Percentiles rank a stretch among this genome's conserved stretches.
phyloP scores from a whole-genome alignment of 37 sponge, comb jelly and placozoan genomes.

The Aplysina aerophoba region DNA sequence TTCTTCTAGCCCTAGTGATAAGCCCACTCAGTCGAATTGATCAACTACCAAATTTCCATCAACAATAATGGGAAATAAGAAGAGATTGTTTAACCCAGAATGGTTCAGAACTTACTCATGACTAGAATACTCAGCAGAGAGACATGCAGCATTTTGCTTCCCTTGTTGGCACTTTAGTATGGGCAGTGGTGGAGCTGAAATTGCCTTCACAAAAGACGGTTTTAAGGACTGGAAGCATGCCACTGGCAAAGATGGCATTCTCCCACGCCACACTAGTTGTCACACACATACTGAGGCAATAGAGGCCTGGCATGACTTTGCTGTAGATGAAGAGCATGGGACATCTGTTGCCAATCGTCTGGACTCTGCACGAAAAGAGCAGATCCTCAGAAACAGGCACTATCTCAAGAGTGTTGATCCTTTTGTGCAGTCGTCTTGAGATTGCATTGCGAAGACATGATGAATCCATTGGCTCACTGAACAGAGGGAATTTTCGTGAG shows the following conservation, averaged over 20 bases:
- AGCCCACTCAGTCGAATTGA: not conserved
- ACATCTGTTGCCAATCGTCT: constrained; percentile 49
- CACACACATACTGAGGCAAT: constrained; percentile 32
- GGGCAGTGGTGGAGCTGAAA: constrained; percentile 32
- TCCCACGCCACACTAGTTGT: constrained; percentile 30
- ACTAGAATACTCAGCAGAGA: constrained; percentile 49
- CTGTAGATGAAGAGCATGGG: constrained; percentile 13
- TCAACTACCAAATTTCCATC: constrained; percentile 29
- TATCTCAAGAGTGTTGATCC: constrained; percentile 65
- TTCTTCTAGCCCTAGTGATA: not conserved
- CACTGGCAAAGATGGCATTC: constrained; percentile 36
- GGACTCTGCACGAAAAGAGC: constrained; percentile 41
- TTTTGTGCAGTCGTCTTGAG: constrained; percentile 69
- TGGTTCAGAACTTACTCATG: constrained; percentile 41
- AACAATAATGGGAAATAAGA: constrained; percentile 15
- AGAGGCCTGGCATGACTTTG: constrained; percentile 13
- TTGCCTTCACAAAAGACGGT: constrained; percentile 25
- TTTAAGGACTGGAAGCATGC: constrained; percentile 57
- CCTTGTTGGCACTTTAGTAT: constrained; percentile 42
- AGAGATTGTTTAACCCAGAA: constrained; percentile 30
- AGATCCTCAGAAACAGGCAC: constrained; percentile 53
- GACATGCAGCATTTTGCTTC: constrained; percentile 53
- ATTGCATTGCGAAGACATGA: constrained; percentile 69
- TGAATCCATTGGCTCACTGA: constrained; percentile 61
- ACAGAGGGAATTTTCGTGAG: constrained; percentile 68